Conservation (phyloP, 2,888 invertebrate genomes). For the Trilocha varians region DNA sequence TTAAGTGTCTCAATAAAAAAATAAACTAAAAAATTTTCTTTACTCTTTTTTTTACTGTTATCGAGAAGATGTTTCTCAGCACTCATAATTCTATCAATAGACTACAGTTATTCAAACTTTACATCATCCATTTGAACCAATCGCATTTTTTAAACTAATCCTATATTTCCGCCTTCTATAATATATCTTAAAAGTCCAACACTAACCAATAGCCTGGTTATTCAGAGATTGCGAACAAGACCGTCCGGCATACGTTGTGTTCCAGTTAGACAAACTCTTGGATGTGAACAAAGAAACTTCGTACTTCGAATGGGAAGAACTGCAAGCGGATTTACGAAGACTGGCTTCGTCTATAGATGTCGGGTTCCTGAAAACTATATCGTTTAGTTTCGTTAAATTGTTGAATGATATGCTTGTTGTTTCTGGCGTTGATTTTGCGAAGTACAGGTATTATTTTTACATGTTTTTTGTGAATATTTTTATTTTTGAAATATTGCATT, state of each 20-base stretch:
- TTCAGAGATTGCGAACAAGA: conserved; percentile 81
- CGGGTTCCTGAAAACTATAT: conserved; percentile 68
- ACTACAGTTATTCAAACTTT: no score
- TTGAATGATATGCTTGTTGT: conserved; percentile 73
- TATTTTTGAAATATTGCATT: no score
- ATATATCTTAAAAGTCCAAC: no score
- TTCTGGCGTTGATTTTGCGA: conserved; percentile 75
- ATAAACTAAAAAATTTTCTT: no score
- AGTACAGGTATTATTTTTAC: conserved; percentile 53
- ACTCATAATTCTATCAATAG: no score
- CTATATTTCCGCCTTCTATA: no score
- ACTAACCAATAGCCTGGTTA: conserved; percentile 8
- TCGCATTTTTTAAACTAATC: no score
- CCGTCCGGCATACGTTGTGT: conserved; percentile 80
- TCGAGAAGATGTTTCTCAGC: no score
- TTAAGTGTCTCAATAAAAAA: no score
- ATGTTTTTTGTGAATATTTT: no score
- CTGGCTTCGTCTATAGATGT: conserved; percentile 71
- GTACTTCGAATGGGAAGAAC: conserved; percentile 76
- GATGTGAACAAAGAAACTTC: conserved; percentile 79
- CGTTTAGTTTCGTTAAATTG: conserved; percentile 70
- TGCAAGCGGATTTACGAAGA: conserved; percentile 66
- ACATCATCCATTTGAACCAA: no score
- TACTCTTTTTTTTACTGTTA: no score
- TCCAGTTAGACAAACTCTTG: conserved; percentile 79